Conservation (phyloP, 2,888 invertebrate genomes). For the Caenorhabditis sinica region DNA sequence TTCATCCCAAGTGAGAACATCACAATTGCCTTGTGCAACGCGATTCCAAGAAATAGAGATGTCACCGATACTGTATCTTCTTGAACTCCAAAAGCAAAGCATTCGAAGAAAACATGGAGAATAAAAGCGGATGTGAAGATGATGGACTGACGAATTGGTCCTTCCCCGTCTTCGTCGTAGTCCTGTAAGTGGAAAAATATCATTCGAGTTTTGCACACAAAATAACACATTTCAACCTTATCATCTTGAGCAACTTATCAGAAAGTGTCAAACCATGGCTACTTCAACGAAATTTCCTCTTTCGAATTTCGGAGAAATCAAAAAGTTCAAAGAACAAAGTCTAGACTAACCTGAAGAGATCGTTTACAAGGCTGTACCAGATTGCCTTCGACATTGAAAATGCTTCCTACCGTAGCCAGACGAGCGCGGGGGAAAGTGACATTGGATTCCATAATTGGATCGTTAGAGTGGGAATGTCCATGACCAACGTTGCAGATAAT, state of each 20-base stretch:
- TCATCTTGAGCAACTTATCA: background rate
- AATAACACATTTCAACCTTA: background rate
- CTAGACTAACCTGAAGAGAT: constrained; percentile 45
- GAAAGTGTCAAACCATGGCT: constrained; percentile 10
- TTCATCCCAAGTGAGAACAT: constrained; percentile 73
- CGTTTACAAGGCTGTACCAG: constrained; percentile 60
- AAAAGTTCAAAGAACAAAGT: background rate
- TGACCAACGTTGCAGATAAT: constrained; percentile 64
- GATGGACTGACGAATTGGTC: constrained; percentile 62
- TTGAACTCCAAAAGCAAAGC: constrained; percentile 80
- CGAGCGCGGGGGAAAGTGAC: constrained; percentile 61
- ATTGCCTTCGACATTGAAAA: constrained; percentile 64
- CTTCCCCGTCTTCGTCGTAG: constrained; percentile 60
- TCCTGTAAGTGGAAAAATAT: constrained; percentile 37
- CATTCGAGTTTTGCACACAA: background rate
- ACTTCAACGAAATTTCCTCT: constrained; percentile 25
- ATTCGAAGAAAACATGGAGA: constrained; percentile 78
- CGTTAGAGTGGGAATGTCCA: constrained; percentile 59
- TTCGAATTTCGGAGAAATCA: background rate
- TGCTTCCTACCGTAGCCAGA: constrained; percentile 64
- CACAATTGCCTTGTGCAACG: constrained; percentile 77
- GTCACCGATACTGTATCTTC: constrained; percentile 69
- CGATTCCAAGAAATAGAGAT: constrained; percentile 78
- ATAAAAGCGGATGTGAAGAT: constrained; percentile 76
- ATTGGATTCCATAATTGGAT: constrained; percentile 58